These are phyloP conservation scores for Arrhopalites spinosus DNA, from an alignment of 2,888 invertebrate species.

Conservation along the genomic window DNA sequence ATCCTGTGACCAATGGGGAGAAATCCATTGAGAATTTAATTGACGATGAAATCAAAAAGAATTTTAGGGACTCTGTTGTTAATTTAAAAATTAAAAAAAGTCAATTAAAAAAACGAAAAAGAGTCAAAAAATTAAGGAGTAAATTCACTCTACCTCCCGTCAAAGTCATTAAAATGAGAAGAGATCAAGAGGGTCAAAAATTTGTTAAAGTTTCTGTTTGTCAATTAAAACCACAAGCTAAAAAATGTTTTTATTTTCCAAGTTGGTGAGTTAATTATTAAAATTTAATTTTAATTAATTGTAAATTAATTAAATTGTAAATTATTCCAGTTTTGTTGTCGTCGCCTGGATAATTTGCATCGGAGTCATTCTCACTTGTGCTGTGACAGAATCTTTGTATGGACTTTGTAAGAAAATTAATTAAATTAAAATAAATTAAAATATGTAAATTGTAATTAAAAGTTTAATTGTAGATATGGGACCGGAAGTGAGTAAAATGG, in stretches of 20 bases:
- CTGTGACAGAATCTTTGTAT: not conserved
- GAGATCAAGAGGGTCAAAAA: not conserved
- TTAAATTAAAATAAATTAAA: not conserved
- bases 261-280: not conserved
- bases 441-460: not conserved
- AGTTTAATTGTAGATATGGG: conserved; percentile 9
- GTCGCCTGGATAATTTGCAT: not conserved
- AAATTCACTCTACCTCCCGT: not conserved
- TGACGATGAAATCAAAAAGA: conserved; percentile 1
- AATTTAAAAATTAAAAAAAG: not conserved
- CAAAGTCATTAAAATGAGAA: not conserved
- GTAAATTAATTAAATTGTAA: not conserved
- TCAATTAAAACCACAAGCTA: not conserved
- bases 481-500: not conserved
- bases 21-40: not conserved
- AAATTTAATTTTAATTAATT: conserved; percentile 1
- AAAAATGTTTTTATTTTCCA: not conserved
- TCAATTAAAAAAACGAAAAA: not conserved
- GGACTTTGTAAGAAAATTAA: too few relatives aligned
- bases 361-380: not conserved
- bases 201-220: conserved; percentile 5
- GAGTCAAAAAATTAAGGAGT: not conserved
- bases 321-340: not conserved
- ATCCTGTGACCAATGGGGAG: not conserved
- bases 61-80: not conserved